Percentiles rank a stretch among this genome's conserved stretches.
These are phyloP conservation scores for Conus ventricosus DNA, from an alignment of 1,140 invertebrate genomes.

Conservation along the genomic window DNA sequence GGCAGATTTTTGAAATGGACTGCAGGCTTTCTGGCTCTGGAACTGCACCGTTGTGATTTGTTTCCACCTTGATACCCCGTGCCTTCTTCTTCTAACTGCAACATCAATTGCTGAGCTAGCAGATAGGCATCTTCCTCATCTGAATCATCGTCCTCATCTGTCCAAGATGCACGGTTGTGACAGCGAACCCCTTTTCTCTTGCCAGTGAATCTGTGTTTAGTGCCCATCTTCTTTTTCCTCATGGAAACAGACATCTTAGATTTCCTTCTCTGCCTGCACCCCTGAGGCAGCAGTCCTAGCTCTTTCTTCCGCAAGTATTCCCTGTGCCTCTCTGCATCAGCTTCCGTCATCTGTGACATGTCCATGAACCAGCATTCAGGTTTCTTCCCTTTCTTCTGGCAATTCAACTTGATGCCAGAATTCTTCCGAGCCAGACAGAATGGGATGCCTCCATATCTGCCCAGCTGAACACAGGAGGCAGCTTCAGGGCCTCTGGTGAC, in stretches of 20 bases:
- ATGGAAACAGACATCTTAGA: not conserved
- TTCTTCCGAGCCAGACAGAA: conserved; percentile 28
- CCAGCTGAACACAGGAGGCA: conserved; percentile 31
- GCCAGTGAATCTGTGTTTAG: not conserved
- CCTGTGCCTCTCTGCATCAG: conserved; percentile 14
- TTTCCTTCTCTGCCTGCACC: not conserved
- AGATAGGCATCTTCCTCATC: conserved; percentile 5
- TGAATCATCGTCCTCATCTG: not conserved
- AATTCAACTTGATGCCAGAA: conserved; percentile 2
- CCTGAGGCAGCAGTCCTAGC: not conserved
- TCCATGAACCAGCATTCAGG: conserved; percentile 30
- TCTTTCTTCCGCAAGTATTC: conserved; percentile 22
- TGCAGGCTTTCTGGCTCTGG: not conserved
- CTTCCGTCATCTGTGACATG: conserved; percentile 13
- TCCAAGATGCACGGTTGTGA: not conserved
- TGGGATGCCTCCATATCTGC: conserved; percentile 6
- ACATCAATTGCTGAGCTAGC: not conserved
- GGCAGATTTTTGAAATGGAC: not conserved
- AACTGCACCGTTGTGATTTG: not conserved
- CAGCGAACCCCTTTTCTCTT: not conserved
- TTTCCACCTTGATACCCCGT: not conserved
- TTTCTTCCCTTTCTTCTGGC: conserved; percentile 30
- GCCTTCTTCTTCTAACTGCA: not conserved
- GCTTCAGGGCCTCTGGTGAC: not conserved
- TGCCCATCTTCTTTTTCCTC: not conserved